A percentile compares a stretch with the other conserved stretches of the same genome.
Conservation (phyloP, 2,113 vertebrate species). For the Pteruthius melanotis region DNA sequence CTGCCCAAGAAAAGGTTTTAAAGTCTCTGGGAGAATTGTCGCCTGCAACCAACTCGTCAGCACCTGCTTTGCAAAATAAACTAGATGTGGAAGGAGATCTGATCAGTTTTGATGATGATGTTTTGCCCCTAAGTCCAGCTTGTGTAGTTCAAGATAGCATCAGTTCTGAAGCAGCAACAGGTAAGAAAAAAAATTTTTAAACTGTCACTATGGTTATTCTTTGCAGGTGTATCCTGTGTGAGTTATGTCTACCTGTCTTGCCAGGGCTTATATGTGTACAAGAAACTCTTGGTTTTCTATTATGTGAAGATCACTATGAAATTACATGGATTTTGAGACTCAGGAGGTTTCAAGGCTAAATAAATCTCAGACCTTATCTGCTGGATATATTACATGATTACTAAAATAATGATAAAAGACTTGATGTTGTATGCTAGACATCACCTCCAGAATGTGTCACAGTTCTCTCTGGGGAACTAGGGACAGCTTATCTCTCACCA, state of each 20-base stretch:
- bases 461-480: neutral
- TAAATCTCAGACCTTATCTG: neutral
- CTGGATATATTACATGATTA: neutral
- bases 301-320: neutral
- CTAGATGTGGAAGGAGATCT: slow-evolving; percentile 70
- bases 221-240: neutral
- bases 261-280: neutral
- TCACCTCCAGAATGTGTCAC: neutral
- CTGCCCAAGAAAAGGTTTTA: slow-evolving; percentile 68
- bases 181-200: slow-evolving; percentile 53
- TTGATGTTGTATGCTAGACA: neutral
- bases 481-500: neutral
- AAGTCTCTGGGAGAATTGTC: slow-evolving; percentile 63
- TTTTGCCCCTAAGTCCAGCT: slow-evolving; percentile 56
- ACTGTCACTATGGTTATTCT: neutral
- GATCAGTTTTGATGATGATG: slow-evolving; percentile 81
- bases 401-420: neutral
- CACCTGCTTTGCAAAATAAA: slow-evolving; percentile 42
- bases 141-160: slow-evolving; percentile 36
- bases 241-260: neutral
- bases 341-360: neutral
- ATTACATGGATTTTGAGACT: neutral
- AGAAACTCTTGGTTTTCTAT: neutral
- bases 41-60: neutral
- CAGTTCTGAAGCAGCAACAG: slow-evolving; percentile 63